Evolutionary conservation across 2,888 invertebrate species (phyloP).

Genomic region (Teleiodes luculella): DNA sequence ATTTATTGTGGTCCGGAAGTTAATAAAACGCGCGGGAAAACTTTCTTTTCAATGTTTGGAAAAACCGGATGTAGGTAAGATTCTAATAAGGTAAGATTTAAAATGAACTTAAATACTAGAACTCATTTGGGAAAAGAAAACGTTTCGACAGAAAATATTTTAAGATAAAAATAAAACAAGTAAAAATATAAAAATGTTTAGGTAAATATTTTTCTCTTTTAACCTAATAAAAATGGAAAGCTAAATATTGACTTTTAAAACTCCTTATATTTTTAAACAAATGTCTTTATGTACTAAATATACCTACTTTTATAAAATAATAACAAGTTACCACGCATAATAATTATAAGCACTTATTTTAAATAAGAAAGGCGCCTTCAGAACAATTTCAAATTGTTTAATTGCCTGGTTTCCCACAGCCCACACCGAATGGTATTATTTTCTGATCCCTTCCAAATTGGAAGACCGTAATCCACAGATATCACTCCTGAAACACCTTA

Average conservation of each 20-base stretch:
- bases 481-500: slow-evolving; percentile 9
- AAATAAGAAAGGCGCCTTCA: slow-evolving; percentile 6
- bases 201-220: too few species aligned
- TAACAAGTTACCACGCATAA: background rate
- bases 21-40: background rate
- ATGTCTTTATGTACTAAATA: too few species aligned
- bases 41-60: background rate
- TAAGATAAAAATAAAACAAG: too few species aligned
- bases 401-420: background rate
- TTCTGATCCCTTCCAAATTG: background rate
- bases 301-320: background rate
- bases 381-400: background rate
- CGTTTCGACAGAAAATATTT: too few species aligned
- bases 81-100: too few species aligned
- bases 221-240: background rate
- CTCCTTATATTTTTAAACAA: too few species aligned
- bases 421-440: background rate
- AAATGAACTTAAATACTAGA: too few species aligned
- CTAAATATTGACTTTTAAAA: too few species aligned
- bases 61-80: too few species aligned
- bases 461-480: slow-evolving; percentile 7
- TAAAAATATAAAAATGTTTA: too few species aligned
- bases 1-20: background rate
- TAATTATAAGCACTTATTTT: background rate
- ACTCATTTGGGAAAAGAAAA: too few species aligned